These are phyloP conservation scores for Diaprepes abbreviatus DNA, from an alignment of 2,888 invertebrate genomes.

Conservation along the genomic window DNA sequence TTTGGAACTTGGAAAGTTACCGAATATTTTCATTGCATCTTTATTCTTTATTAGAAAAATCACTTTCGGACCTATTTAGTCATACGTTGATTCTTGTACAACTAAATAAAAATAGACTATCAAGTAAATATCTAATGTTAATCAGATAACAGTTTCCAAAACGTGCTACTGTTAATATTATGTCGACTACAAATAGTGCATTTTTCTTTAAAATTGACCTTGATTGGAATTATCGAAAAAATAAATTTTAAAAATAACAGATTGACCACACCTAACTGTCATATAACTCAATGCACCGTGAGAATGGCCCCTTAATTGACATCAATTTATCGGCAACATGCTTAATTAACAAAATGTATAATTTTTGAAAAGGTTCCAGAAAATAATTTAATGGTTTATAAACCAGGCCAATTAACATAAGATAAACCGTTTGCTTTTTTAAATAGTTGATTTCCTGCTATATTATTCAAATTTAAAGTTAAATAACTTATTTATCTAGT, in stretches of 20 bases:
- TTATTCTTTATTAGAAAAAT: no score
- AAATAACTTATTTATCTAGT: slow-evolving; percentile 44
- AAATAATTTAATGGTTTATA: slow-evolving; percentile 62
- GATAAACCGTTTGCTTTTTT: slow-evolving; percentile 40
- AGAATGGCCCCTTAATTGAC: slow-evolving; percentile 21
- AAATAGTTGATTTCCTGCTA: slow-evolving; percentile 53
- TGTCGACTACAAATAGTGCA: no score
- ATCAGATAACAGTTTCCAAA: neutral
- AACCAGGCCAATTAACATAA: slow-evolving; percentile 58
- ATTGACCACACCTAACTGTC: neutral
- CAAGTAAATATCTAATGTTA: neutral
- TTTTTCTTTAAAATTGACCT: no score
- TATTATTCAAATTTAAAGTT: slow-evolving; percentile 49
- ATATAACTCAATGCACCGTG: neutral
- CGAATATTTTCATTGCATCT: no score
- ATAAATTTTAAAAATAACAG: no score
- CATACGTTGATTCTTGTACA: neutral
- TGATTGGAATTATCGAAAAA: no score
- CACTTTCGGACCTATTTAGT: no score
- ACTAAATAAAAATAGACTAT: neutral
- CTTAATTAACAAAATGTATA: slow-evolving; percentile 30
- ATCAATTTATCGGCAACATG: slow-evolving; percentile 21
- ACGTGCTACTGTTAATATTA: no score
- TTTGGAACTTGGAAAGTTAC: no score
- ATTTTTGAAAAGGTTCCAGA: slow-evolving; percentile 60